Percentiles rank a stretch among this genome's conserved stretches.
These are phyloP conservation scores for Engraulis encrasicolus DNA, from an alignment of 2,113 vertebrate genomes.

Conservation along the genomic window DNA sequence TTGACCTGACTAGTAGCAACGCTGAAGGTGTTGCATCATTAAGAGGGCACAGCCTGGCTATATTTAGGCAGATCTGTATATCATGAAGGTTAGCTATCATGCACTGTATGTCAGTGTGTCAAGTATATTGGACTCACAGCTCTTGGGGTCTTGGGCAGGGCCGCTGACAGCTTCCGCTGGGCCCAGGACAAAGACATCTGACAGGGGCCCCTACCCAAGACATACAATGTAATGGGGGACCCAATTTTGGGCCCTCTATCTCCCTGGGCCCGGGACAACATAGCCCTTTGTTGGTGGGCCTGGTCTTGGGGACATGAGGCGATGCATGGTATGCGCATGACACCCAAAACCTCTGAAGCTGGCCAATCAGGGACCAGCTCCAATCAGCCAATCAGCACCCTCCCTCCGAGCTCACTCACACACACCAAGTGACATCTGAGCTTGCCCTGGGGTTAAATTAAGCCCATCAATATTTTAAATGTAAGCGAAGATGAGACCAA, in stretches of 20 bases:
- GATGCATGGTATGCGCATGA: not conserved
- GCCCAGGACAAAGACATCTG: too few relatives aligned
- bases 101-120: not conserved
- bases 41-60: too few relatives aligned
- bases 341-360: not conserved
- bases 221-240: too few relatives aligned
- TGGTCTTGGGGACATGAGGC: too few relatives aligned
- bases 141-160: not conserved
- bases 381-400: slow-evolving; percentile 45
- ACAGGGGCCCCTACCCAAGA: too few relatives aligned
- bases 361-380: not conserved
- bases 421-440: slow-evolving; percentile 63
- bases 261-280: too few relatives aligned
- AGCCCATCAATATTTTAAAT: slow-evolving; percentile 76
- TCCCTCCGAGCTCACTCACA: not conserved
- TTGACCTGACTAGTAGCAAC: too few relatives aligned
- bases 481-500: slow-evolving; percentile 73
- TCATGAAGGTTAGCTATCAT: not conserved
- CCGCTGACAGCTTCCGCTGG: too few relatives aligned
- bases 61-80: too few relatives aligned
- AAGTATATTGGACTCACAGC: not conserved
- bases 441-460: slow-evolving; percentile 70
- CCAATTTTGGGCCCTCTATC: too few relatives aligned
- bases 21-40: too few relatives aligned
- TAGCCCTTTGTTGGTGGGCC: too few relatives aligned